A percentile compares a stretch with the other conserved stretches of the same genome.
Conservation (phyloP, 2,797 vertebrate species). For the Coranthus polyacanthus region DNA sequence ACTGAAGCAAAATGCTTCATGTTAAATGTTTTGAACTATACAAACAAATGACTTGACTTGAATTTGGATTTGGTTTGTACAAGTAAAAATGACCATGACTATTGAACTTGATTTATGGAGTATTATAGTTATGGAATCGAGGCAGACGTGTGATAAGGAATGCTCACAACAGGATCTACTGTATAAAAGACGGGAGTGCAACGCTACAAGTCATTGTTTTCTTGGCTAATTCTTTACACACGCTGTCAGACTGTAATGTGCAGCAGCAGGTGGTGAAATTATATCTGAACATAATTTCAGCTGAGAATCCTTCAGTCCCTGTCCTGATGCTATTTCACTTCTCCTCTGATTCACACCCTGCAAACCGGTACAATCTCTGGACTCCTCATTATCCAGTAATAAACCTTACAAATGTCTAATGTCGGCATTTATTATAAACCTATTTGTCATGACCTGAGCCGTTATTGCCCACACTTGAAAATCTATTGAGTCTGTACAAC, state of each 20-base stretch:
- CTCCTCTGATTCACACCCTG: slow-evolving; percentile 15
- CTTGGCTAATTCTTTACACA: background rate
- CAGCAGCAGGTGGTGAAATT: background rate
- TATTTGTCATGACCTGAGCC: slow-evolving; percentile 31
- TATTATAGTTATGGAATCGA: too few relatives aligned
- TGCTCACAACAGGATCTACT: too few relatives aligned
- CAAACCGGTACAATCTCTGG: slow-evolving; percentile 8
- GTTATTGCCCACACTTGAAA: slow-evolving; percentile 32
- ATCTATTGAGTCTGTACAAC: slow-evolving; percentile 25
- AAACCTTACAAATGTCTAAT: slow-evolving; percentile 36
- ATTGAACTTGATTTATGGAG: background rate
- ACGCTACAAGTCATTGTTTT: background rate
- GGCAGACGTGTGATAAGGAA: background rate
- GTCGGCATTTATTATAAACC: slow-evolving; percentile 53
- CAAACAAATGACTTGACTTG: too few relatives aligned
- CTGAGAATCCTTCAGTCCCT: slow-evolving; percentile 1
- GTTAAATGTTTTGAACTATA: slow-evolving; percentile 25
- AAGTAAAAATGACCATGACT: too few relatives aligned
- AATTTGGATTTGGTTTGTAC: too few relatives aligned
- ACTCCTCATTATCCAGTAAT: slow-evolving; percentile 31
- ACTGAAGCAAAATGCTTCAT: slow-evolving; percentile 23
- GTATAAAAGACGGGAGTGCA: too few relatives aligned
- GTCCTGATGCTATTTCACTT: slow-evolving; percentile 2
- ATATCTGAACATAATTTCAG: background rate
- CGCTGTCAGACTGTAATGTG: background rate